Conservation (phyloP, 2,113 vertebrate genomes). For the Mormoops blainvillei region DNA sequence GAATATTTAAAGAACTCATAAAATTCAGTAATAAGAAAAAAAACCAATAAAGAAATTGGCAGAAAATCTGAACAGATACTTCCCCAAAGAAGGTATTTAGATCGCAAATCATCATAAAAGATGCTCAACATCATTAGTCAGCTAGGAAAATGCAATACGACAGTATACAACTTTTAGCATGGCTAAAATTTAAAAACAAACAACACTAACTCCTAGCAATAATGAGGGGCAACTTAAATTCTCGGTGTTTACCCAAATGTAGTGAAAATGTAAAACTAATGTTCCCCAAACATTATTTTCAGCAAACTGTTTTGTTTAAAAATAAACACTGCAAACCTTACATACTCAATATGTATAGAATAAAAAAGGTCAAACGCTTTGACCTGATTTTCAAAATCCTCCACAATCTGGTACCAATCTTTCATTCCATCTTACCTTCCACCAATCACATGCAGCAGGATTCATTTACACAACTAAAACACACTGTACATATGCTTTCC, state of each 20-base stretch:
- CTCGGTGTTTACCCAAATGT: background rate
- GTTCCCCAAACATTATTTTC: background rate
- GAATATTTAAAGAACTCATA: background rate
- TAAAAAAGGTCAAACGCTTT: background rate
- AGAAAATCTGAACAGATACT: background rate
- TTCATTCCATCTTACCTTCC: background rate
- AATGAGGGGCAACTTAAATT: background rate
- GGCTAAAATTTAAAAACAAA: background rate
- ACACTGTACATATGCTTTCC: background rate
- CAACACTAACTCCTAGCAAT: background rate
- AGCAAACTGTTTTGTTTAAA: constrained; percentile 2
- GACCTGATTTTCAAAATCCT: constrained; percentile 39
- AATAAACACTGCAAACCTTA: background rate
- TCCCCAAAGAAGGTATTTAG: background rate
- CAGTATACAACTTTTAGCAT: background rate
- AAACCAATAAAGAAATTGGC: background rate
- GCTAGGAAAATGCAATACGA: background rate
- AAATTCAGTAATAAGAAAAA: background rate
- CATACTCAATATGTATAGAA: background rate
- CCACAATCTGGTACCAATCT: background rate
- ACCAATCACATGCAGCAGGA: background rate
- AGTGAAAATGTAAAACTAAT: background rate
- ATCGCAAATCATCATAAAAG: background rate
- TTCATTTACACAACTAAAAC: background rate
- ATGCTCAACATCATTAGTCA: background rate